Conservation (phyloP, 1,140 invertebrate genomes). For the Lasioglossum baleicum region DNA sequence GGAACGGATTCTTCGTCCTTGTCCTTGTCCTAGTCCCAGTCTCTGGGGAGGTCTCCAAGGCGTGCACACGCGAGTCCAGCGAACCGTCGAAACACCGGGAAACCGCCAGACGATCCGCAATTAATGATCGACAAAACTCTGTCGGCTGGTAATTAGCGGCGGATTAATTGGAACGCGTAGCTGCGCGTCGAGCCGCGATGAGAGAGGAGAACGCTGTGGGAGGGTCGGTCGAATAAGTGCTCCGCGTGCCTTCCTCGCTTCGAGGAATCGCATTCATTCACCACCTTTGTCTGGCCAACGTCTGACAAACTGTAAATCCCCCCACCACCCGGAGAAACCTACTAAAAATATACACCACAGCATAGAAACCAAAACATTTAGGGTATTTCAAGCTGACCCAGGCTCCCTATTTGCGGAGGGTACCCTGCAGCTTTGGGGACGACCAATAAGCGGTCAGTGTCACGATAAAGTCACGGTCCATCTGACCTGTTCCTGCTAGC, state of each 20-base stretch:
- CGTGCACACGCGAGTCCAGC: constrained; percentile 11
- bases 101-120: not conserved
- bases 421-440: too few species aligned
- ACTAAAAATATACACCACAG: too few species aligned
- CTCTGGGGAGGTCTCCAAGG: not conserved
- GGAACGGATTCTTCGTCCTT: not conserved
- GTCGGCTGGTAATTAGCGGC: constrained; percentile 23
- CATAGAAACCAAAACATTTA: too few species aligned
- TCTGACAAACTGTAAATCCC: not conserved
- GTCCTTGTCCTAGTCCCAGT: not conserved
- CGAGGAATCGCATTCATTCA: not conserved
- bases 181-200: constrained; percentile 29
- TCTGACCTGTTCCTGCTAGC: too few species aligned
- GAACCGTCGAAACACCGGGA: not conserved
- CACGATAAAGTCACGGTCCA: too few species aligned
- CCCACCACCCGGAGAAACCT: not conserved
- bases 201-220: constrained; percentile 34
- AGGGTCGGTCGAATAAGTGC: constrained; percentile 24
- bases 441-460: too few species aligned
- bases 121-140: constrained; percentile 39
- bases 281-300: not conserved
- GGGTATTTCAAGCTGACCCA: too few species aligned
- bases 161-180: constrained; percentile 47
- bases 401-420: too few species aligned
- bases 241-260: constrained; percentile 25